Base-by-base conservation (phyloP, 2,888 invertebrate species). In the Trachelus iudaicus region DNA sequence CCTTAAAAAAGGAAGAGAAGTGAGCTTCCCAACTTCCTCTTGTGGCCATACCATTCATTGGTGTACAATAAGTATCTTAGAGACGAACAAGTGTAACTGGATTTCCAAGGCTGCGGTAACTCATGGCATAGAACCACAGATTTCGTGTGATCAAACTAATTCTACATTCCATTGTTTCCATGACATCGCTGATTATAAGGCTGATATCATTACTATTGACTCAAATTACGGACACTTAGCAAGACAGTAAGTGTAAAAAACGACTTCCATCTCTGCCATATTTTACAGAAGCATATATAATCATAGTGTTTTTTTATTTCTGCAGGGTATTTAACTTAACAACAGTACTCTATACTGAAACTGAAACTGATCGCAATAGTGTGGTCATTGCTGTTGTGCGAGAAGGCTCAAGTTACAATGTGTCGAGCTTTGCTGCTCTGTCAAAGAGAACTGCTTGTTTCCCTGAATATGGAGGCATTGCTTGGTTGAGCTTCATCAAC, bases 381-480 rank as follows among this genome's bases (percentile, higher is more conserved):
- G 91, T 94, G 0, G 86, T 89, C 1, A 91, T 94, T 0, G 93
- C 94, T 0, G 92, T 95, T 30, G 90, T 95, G 0, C 93, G 92
- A 82, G 87, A 89, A n/a, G 82, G 85, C 30, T 81, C 87, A 75
- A 75, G 0, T 35, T 79, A 1, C 77, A 69, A 9, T 13, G 23
- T 94, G 76, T 92, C 92, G 0, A 91, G 92, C 35, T 94, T 95
- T 81, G 92, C 93, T 80, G 93, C 94, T 87, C 86, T 95, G 3
- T 92, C 93, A 69, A 92, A 91, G 1, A 93, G 92, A 81, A 93
- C 91, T 34, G 94, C 94, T 0, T 95, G 95, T 88, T 94, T 95
- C 91, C 94, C 95, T 0, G 94, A 94, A 85, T 95, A 93, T 83
- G 94, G 94, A 1, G 95, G 95, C 68, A 93, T 95, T 77, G 94